Percentiles rank a stretch among this genome's conserved stretches.
Evolutionary conservation across 2,888 invertebrate species (phyloP).

Genomic region (Drosophila phalerata): DNA sequence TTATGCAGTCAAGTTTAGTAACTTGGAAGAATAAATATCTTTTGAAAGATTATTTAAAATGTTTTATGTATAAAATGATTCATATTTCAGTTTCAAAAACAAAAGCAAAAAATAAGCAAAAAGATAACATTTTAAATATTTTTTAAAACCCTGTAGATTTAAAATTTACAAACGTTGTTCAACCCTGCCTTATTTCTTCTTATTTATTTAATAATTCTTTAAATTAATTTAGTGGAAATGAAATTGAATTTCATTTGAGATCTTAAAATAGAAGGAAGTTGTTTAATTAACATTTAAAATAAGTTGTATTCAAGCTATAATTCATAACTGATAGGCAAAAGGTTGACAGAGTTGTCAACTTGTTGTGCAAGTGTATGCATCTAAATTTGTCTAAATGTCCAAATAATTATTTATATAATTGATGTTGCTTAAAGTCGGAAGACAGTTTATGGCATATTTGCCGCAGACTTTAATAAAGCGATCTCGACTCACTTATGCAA

Average conservation of each 20-base stretch:
- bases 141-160: too few species aligned
- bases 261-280: neutral
- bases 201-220: neutral
- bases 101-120: too few species aligned
- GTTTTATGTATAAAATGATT: too few species aligned
- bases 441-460: constrained; percentile 38
- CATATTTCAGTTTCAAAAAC: too few species aligned
- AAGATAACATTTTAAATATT: too few species aligned
- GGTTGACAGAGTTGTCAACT: neutral
- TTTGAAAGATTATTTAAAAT: too few species aligned
- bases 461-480: constrained; percentile 45
- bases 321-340: too few species aligned
- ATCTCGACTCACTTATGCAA: constrained; percentile 60
- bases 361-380: neutral
- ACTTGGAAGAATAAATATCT: neutral
- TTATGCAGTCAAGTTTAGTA: neutral
- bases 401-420: too few species aligned
- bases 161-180: too few species aligned
- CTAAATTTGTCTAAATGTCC: neutral
- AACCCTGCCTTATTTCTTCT: neutral
- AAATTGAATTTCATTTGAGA: too few species aligned
- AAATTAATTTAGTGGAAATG: neutral
- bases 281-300: neutral
- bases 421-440: constrained; percentile 2
- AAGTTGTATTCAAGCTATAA: too few species aligned